phyloP scores from a whole-genome alignment of 2,888 invertebrate species.

The Aplocera efformata region DNA sequence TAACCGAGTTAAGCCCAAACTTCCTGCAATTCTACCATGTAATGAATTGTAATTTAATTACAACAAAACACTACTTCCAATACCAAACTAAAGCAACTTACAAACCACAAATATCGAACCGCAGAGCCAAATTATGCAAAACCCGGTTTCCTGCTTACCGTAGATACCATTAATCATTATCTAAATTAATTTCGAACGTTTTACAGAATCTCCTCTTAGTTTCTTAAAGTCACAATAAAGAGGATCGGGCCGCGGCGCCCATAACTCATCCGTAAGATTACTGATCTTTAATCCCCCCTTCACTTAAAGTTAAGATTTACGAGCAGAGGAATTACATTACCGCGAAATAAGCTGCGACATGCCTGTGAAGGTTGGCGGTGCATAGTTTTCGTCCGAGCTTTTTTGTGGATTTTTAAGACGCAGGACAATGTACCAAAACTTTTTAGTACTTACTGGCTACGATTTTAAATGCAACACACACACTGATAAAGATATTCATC shows the following conservation, averaged over 20 bases:
- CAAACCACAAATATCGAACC: slow-evolving; percentile 36
- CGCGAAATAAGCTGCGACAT: slow-evolving; percentile 56
- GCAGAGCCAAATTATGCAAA: slow-evolving; percentile 67
- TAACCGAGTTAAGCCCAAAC: too few relatives aligned
- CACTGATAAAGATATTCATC: too few relatives aligned
- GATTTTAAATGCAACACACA: too few relatives aligned
- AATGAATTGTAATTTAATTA: not conserved
- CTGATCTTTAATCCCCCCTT: slow-evolving; percentile 88
- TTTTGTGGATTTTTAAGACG: slow-evolving; percentile 7
- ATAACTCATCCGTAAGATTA: slow-evolving; percentile 88
- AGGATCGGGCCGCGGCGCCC: slow-evolving; percentile 72
- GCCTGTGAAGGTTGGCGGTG: slow-evolving; percentile 68
- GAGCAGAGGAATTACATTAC: slow-evolving; percentile 84
- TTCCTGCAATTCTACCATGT: too few relatives aligned
- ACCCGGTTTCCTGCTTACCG: slow-evolving; percentile 54
- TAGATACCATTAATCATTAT: slow-evolving; percentile 78
- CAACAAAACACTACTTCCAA: slow-evolving; percentile 20
- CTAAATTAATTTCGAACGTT: slow-evolving; percentile 79
- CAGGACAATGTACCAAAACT: slow-evolving; percentile 1
- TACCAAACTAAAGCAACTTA: slow-evolving; percentile 29
- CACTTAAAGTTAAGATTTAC: slow-evolving; percentile 88
- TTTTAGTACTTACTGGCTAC: not conserved
- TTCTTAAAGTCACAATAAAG: slow-evolving; percentile 81
- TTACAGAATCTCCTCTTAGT: slow-evolving; percentile 78
- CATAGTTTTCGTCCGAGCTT: slow-evolving; percentile 13